phyloP scores from a whole-genome alignment of 2,888 invertebrate species.

The Mythimna albipuncta region DNA sequence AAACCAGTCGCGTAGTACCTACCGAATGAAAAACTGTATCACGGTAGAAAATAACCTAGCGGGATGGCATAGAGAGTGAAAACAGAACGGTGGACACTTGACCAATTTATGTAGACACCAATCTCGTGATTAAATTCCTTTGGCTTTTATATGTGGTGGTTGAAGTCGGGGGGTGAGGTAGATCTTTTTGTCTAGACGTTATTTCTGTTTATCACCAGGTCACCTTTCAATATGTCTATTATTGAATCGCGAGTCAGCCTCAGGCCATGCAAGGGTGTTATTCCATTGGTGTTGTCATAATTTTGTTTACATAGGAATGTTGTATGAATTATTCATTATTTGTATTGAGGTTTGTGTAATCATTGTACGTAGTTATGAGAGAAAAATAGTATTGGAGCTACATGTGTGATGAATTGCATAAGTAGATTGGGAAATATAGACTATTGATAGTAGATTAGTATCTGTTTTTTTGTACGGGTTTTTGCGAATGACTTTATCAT shows the following conservation, averaged over 20 bases:
- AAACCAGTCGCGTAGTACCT: conserved; percentile 76
- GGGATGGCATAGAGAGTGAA: conserved; percentile 88
- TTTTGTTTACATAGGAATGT: conserved; percentile 78
- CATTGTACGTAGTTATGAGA: conserved; percentile 40
- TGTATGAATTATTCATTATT: conserved; percentile 64
- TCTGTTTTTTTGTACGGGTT: background rate
- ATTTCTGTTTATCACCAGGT: conserved; percentile 72
- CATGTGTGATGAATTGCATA: conserved; percentile 41
- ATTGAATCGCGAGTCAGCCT: conserved; percentile 75
- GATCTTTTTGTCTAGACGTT: conserved; percentile 63
- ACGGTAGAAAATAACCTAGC: conserved; percentile 82
- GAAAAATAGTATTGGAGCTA: conserved; percentile 35
- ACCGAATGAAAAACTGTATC: conserved; percentile 86
- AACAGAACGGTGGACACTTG: conserved; percentile 75
- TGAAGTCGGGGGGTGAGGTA: conserved; percentile 41
- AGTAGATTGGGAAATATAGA: background rate
- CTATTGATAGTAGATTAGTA: too few relatives aligned
- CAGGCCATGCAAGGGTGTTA: conserved; percentile 75
- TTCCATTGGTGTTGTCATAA: conserved; percentile 72
- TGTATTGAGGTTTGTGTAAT: conserved; percentile 59
- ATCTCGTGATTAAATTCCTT: conserved; percentile 45
- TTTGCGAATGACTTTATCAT: background rate
- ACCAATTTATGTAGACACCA: conserved; percentile 72
- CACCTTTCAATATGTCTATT: conserved; percentile 79
- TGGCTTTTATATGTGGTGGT: conserved; percentile 20